Conservation (phyloP, 30 jellyfish, hydroid and myxozoan genomes). For the Hydra vulgaris region DNA sequence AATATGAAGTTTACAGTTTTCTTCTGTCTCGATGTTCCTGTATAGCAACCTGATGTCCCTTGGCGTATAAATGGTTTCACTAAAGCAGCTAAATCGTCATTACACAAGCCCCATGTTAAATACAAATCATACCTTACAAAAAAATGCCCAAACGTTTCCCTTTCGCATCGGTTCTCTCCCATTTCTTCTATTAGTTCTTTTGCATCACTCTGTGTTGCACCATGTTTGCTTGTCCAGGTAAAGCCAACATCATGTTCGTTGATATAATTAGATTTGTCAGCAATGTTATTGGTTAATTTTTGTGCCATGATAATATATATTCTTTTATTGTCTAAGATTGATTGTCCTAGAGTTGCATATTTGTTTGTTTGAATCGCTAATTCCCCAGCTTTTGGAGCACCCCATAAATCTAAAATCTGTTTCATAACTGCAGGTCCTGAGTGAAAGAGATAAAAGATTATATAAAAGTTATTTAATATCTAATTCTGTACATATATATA, state of each 20-base stretch:
- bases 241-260: conserved; percentile 42
- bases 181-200: conserved; percentile 24
- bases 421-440: neutral
- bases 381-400: conserved; percentile 3
- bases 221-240: conserved; percentile 55
- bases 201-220: conserved; percentile 33
- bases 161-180: conserved; percentile 35
- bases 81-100: conserved; percentile 39
- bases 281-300: conserved; percentile 7
- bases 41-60: conserved; percentile 36
- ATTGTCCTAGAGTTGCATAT: conserved; percentile 39
- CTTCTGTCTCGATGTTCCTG: conserved; percentile 9
- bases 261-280: neutral
- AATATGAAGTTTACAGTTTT: conserved; percentile 55
- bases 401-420: neutral
- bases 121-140: conserved; percentile 60
- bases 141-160: conserved; percentile 25
- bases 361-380: neutral
- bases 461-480: neutral
- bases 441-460: neutral
- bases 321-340: conserved; percentile 36
- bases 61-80: conserved; percentile 19
- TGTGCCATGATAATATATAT: conserved; percentile 50
- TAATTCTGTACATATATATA: too few relatives aligned
- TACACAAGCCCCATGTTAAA: conserved; percentile 59